These are phyloP conservation scores for Scaptomyza reducta DNA, from an alignment of 2,888 invertebrate species.

Conservation along the genomic window DNA sequence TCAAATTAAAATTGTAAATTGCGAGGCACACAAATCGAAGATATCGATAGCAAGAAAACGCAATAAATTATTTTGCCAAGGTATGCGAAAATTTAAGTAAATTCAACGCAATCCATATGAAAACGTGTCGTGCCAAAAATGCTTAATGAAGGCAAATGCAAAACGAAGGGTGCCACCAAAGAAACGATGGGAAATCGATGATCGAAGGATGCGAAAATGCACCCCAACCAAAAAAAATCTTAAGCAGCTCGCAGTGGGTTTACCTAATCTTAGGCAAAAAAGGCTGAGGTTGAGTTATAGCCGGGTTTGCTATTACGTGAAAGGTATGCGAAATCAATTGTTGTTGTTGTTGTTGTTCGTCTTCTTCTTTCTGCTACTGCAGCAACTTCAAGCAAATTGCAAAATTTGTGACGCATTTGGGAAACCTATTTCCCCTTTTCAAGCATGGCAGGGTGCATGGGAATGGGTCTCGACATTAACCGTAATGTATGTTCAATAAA, in stretches of 20 bases:
- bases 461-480: conserved; percentile 64
- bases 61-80: conserved; percentile 73
- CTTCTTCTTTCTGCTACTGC: conserved; percentile 12
- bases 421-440: conserved; percentile 31
- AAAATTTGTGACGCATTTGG: conserved; percentile 72
- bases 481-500: conserved; percentile 80
- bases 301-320: conserved; percentile 43
- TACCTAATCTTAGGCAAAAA: conserved; percentile 63
- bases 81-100: conserved; percentile 51
- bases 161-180: conserved; percentile 53
- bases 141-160: conserved; percentile 53
- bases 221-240: conserved; percentile 59
- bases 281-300: conserved; percentile 49
- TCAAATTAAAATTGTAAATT: conserved; percentile 71
- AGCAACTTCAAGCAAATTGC: conserved; percentile 66
- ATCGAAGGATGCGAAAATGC: conserved; percentile 37
- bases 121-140: conserved; percentile 53
- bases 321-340: conserved; percentile 58
- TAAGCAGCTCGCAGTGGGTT: conserved; percentile 31
- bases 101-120: conserved; percentile 55
- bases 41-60: conserved; percentile 51
- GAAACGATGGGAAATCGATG: conserved; percentile 69
- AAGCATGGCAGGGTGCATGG: conserved; percentile 34
- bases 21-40: conserved; percentile 38
- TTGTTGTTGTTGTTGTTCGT: neutral